Base-by-base conservation (phyloP, 2,888 invertebrate genomes). In the Tholera decimalis region DNA sequence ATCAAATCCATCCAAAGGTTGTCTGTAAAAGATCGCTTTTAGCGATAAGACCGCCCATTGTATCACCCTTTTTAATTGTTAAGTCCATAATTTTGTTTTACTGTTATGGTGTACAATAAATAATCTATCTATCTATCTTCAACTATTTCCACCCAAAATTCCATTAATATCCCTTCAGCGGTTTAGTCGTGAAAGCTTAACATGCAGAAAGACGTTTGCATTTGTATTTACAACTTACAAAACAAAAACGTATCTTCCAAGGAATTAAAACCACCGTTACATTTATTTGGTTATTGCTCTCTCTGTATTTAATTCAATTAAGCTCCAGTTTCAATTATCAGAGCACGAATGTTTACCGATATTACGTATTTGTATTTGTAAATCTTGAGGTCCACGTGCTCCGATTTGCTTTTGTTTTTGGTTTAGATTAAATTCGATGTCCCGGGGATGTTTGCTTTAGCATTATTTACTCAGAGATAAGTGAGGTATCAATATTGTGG, bases 351-450 rank as follows among this genome's bases (percentile, higher is more conserved):
- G 56, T 73, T 73, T 59, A 47, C 35, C 20, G 58, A 73, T 59
- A 65, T 59, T 56, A 35, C 15, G 15, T 77, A 64, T 59, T 59
- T 30, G 35, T 78, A 49, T 77, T 63, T 65, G 55, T 56, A 64
- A 56, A 72, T 64, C 39, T 54, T 58, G 35, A n/a, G 35, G 43
- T 44, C 33, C 26, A n/a, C 28, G 39, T 20, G 13, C 37, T n/a
- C 26, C n/a, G 73, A 58, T 58, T 57, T 50, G 46, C 24, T 49
- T 39, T 59, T 73, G 66, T 77, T 77, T 77, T 44, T 43, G 50
- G 35, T 20, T 28, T 13, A 51, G 26, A 77, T 73, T 59, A 24
- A 64, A 65, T 65, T 65, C 20, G n/a, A 49, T 30, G 18, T 15
- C 24, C 24, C 26, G 30, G 30, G 37, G 39, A n/a, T 64, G 65